Percentiles rank a stretch among this genome's conserved stretches.
phyloP scores from a whole-genome alignment of 2,888 invertebrate genomes.

The Neelides folsomi region DNA sequence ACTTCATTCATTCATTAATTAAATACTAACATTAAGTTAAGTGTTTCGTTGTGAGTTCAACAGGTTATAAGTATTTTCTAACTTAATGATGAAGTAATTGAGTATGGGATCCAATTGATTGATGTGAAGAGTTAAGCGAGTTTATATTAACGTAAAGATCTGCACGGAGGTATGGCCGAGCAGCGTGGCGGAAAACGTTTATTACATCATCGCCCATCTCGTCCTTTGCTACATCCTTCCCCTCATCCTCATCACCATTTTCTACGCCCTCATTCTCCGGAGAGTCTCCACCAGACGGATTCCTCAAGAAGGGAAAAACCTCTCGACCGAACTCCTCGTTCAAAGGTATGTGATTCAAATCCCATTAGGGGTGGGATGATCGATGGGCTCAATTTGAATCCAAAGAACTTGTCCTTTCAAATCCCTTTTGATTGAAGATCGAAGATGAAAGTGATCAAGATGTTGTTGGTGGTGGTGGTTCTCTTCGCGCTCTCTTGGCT shows the following conservation, averaged over 20 bases:
- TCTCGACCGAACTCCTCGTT: slow-evolving; percentile 29
- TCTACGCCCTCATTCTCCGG: slow-evolving; percentile 44
- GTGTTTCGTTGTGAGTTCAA: no score
- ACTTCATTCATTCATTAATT: not conserved
- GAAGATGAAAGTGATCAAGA: slow-evolving; percentile 40
- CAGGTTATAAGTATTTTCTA: not conserved
- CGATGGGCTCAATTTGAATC: not conserved
- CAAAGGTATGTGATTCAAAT: slow-evolving; percentile 16
- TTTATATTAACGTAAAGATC: slow-evolving; percentile 25
- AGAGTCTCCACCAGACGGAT: slow-evolving; percentile 40
- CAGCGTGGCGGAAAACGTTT: slow-evolving; percentile 39
- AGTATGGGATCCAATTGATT: no score
- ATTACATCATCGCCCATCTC: slow-evolving; percentile 44
- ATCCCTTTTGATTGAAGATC: slow-evolving; percentile 27
- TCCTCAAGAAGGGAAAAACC: slow-evolving; percentile 39
- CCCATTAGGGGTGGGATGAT: slow-evolving; percentile 1
- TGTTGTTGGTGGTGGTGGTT: slow-evolving; percentile 45
- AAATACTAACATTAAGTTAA: slow-evolving; percentile 2
- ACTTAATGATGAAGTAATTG: not conserved
- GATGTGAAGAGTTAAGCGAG: no score
- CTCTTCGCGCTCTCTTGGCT: slow-evolving; percentile 46
- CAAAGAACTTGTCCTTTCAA: not conserved
- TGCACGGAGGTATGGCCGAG: slow-evolving; percentile 42
- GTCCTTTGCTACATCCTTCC: slow-evolving; percentile 45
- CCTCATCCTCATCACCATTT: slow-evolving; percentile 42